A percentile compares a stretch with the other conserved stretches of the same genome.
Conservation (phyloP, 2,888 invertebrate species). For the Agrochola litura region DNA sequence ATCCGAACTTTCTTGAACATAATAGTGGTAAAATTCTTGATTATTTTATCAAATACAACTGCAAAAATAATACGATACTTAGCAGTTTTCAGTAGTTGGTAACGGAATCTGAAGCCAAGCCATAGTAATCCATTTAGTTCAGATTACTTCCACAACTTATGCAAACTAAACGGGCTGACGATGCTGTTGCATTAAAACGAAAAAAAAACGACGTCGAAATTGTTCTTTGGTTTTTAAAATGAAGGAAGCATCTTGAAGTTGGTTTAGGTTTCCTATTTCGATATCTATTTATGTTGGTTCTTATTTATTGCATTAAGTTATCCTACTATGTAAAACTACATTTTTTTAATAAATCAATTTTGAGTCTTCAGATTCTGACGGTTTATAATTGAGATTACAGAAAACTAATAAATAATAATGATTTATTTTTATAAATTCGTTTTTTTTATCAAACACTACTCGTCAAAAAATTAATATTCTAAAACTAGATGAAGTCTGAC, state of each 20-base stretch:
- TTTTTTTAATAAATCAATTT: too few species aligned
- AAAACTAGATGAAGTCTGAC: not conserved
- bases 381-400: not conserved
- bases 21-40: not conserved
- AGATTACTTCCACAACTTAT: conserved; percentile 50
- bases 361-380: not conserved
- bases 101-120: conserved; percentile 21
- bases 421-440: not conserved
- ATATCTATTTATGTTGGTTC: not conserved
- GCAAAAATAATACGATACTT: not conserved
- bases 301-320: not conserved
- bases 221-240: conserved; percentile 11
- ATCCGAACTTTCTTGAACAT: not conserved
- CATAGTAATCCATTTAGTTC: conserved; percentile 43
- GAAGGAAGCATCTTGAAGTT: not conserved
- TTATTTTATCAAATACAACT: not conserved
- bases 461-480: not conserved
- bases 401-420: not conserved
- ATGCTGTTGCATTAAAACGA: conserved; percentile 20
- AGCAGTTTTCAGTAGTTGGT: conserved; percentile 25
- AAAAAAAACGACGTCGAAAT: conserved; percentile 12
- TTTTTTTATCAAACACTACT: not conserved
- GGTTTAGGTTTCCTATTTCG: not conserved
- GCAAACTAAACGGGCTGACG: conserved; percentile 29
- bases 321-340: too few species aligned